Evolutionary conservation across 2,888 invertebrate genomes (phyloP).

Genomic region (Patella depressa): DNA sequence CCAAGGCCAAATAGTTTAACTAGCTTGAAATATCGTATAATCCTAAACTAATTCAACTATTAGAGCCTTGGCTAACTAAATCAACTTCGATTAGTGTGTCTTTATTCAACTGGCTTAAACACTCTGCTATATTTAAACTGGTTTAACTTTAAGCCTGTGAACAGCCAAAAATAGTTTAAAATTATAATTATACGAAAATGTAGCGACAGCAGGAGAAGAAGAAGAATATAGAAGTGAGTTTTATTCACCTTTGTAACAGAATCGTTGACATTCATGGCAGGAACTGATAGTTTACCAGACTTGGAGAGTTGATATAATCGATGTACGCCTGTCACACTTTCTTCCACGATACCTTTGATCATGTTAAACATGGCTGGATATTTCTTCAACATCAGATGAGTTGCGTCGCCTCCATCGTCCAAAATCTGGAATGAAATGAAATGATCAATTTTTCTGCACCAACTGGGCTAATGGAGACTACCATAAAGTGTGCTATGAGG

Average conservation of each 20-base stretch:
- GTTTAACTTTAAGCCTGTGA: not conserved
- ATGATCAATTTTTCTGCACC: no score
- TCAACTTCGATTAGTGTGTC: no score
- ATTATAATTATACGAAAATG: no score
- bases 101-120: no score
- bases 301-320: conserved; percentile 95
- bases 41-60: no score
- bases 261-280: conserved; percentile 99
- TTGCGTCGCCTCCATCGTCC: conserved; percentile 97
- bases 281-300: conserved; percentile 92
- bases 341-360: conserved; percentile 96
- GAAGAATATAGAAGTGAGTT: not conserved
- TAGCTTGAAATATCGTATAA: no score
- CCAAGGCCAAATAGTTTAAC: no score
- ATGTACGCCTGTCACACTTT: conserved; percentile 98
- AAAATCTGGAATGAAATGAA: conserved; percentile 76
- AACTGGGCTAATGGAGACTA: no score
- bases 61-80: no score
- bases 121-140: no score
- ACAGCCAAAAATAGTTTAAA: not conserved
- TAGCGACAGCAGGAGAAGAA: not conserved
- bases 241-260: conserved; percentile 86
- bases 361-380: conserved; percentile 91
- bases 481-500: no score
- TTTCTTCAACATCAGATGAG: conserved; percentile 95